These are phyloP conservation scores for Azemiops feae DNA, from an alignment of 2,113 vertebrate species.

Conservation along the genomic window DNA sequence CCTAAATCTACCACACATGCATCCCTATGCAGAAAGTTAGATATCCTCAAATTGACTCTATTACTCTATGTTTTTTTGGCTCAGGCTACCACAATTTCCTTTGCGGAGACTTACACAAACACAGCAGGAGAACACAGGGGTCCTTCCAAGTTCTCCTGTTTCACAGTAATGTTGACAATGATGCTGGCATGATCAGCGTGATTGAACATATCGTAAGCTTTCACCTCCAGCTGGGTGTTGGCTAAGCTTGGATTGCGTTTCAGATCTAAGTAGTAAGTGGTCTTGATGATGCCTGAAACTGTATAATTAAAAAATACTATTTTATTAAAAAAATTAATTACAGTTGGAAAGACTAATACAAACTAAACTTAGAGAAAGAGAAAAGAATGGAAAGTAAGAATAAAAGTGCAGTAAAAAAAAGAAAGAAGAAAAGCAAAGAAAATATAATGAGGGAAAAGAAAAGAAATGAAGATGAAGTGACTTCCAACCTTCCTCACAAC, in stretches of 20 bases:
- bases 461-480: background rate
- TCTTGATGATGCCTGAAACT: constrained; percentile 66
- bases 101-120: constrained; percentile 43
- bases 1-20: background rate
- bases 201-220: constrained; percentile 54
- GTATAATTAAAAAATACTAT: background rate
- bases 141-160: constrained; percentile 15
- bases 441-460: background rate
- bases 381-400: background rate
- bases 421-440: background rate
- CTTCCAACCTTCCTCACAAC: background rate
- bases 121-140: constrained; percentile 66
- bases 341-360: background rate
- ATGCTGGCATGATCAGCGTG: background rate
- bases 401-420: background rate
- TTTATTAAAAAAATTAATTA: background rate
- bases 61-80: background rate
- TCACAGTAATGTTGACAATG: constrained; percentile 54
- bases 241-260: background rate
- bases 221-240: constrained; percentile 37
- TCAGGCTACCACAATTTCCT: background rate
- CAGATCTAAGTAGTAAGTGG: constrained; percentile 50
- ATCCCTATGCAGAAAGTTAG: background rate
- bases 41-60: background rate
- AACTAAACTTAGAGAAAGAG: background rate